Evolutionary conservation across 2,888 invertebrate species (phyloP).

Genomic region (Mimachlamys varia): DNA sequence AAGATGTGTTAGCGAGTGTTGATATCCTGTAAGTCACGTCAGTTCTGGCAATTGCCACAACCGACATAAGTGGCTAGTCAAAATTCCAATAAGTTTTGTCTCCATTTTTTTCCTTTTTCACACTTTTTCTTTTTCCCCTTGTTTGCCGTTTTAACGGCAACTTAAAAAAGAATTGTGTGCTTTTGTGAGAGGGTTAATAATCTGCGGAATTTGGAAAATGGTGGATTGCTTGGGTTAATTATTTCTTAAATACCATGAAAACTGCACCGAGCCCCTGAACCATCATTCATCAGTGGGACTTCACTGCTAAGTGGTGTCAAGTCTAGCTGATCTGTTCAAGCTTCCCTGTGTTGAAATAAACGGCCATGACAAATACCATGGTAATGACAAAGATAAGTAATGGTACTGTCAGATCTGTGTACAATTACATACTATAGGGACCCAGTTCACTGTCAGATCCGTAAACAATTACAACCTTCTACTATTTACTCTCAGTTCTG

Average conservation of each 20-base stretch:
- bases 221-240: neutral
- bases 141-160: neutral
- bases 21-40: neutral
- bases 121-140: conserved; percentile 17
- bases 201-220: conserved; percentile 13
- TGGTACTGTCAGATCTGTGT: neutral
- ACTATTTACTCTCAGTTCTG: neutral
- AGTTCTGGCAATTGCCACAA: neutral
- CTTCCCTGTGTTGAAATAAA: conserved; percentile 12
- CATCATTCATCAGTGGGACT: conserved; percentile 18
- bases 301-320: conserved; percentile 9
- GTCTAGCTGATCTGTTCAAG: conserved; percentile 9
- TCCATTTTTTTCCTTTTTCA: neutral
- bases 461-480: neutral
- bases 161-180: conserved; percentile 27
- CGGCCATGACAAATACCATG: neutral
- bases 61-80: conserved; percentile 23
- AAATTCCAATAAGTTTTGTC: conserved; percentile 6
- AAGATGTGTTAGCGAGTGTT: neutral
- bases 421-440: neutral
- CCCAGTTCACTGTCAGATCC: neutral
- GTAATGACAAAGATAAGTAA: conserved; percentile 24
- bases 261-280: neutral
- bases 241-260: conserved; percentile 31
- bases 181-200: conserved; percentile 16